A percentile compares a stretch with the other conserved stretches of the same genome.
phyloP scores from a whole-genome alignment of 2,113 vertebrate genomes.

The Potamarius usumacintae region DNA sequence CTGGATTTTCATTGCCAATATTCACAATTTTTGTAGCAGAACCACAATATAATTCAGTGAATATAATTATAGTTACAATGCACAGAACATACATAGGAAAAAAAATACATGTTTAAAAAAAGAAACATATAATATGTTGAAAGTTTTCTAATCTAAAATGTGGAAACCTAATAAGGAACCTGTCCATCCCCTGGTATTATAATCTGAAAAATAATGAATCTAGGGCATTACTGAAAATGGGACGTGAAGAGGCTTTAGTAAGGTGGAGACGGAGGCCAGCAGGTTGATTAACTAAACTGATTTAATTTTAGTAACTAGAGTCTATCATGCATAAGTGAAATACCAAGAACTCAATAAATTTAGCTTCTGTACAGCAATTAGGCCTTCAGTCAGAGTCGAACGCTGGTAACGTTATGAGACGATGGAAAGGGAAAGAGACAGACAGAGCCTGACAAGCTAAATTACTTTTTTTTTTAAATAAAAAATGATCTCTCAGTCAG shows the following conservation, averaged over 20 bases:
- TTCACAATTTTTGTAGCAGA: neutral
- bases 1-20: slow-evolving; percentile 21
- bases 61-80: neutral
- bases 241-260: slow-evolving; percentile 62
- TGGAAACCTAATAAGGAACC: slow-evolving; percentile 16
- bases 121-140: neutral
- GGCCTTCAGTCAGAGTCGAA: neutral
- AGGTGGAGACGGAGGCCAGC: slow-evolving; percentile 35
- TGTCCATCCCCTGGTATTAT: slow-evolving; percentile 12
- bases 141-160: neutral
- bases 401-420: neutral
- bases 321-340: neutral
- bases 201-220: slow-evolving; percentile 62
- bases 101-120: neutral
- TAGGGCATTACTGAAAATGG: slow-evolving; percentile 76
- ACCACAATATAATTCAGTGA: neutral
- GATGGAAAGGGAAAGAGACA: neutral
- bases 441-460: neutral
- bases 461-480: neutral
- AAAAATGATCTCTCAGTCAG: neutral
- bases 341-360: neutral
- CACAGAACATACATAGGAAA: neutral
- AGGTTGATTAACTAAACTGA: slow-evolving; percentile 47
- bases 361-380: neutral
- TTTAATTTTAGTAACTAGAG: slow-evolving; percentile 54